These are phyloP conservation scores for Patiria pectinifera DNA, from an alignment of 53 echinoderm and acorn worm genomes.

Conservation along the genomic window DNA sequence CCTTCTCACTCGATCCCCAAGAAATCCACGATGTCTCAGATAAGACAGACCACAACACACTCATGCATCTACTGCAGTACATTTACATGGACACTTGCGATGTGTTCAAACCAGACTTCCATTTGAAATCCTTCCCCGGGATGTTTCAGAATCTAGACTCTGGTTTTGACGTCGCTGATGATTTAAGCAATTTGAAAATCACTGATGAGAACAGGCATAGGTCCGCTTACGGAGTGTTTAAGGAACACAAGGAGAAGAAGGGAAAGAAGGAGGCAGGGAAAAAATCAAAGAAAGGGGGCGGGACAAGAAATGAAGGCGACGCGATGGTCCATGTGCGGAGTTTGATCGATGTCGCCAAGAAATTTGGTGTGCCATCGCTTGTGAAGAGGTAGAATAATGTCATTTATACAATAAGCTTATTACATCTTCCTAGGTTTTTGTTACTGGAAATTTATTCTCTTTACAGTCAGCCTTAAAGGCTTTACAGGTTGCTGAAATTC, in stretches of 20 bases:
- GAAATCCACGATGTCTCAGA: constrained; percentile 70
- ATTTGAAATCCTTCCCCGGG: constrained; percentile 5
- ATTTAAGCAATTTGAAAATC: constrained; percentile 59
- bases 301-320: constrained; percentile 27
- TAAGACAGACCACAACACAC: constrained; percentile 58
- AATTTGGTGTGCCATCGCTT: constrained; percentile 83
- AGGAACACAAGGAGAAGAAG: constrained; percentile 59
- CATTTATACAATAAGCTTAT: background rate
- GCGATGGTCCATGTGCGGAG: constrained; percentile 63
- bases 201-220: constrained; percentile 69
- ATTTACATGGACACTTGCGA: constrained; percentile 92
- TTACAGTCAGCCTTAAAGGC: background rate
- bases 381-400: constrained; percentile 76
- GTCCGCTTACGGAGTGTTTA: constrained; percentile 75
- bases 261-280: constrained; percentile 68
- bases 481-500: background rate
- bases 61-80: constrained; percentile 77
- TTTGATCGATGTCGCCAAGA: constrained; percentile 85
- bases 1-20: constrained; percentile 25
- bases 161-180: constrained; percentile 15
- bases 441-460: too few relatives aligned
- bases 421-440: too few relatives aligned
- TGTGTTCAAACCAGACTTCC: constrained; percentile 62
- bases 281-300: constrained; percentile 62
- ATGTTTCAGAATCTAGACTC: background rate